Base-by-base conservation (phyloP, 37 sponge, comb jelly and placozoan genomes). In the Bolinopsis microptera region DNA sequence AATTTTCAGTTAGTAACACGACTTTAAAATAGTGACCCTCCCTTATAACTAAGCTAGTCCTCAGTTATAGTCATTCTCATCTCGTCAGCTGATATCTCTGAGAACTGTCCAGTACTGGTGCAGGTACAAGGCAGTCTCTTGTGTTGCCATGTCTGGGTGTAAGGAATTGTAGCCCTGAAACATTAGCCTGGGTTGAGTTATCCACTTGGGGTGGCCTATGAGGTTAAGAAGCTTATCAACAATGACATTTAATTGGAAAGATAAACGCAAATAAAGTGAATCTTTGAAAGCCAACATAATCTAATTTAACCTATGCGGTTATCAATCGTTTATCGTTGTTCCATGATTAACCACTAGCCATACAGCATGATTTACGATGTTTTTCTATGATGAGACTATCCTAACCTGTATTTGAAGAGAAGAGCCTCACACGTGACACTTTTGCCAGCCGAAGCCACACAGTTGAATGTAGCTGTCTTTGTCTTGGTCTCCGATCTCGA, bases 321-420 rank as follows among this genome's bases (percentile, higher is more conserved):
- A n/a, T n/a, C n/a, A n/a, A n/a, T n/a, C n/a, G n/a, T n/a, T n/a
- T n/a, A n/a, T n/a, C n/a, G n/a, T n/a, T n/a, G n/a, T n/a, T n/a
- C n/a, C n/a, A n/a, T n/a, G n/a, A n/a, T n/a, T n/a, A n/a, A n/a
- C n/a, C n/a, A n/a, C n/a, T n/a, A n/a, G n/a, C n/a, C n/a, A n/a
- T n/a, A n/a, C n/a, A n/a, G n/a, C n/a, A n/a, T n/a, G n/a, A n/a
- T n/a, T n/a, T n/a, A n/a, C n/a, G n/a, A n/a, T n/a, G n/a, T n/a
- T n/a, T n/a, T n/a, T 67, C 68, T 22, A 18, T 67, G 68, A 67
- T 18, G 68, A 67, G 13, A 18, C 13, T 67, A 25, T 3, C 23
- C 74, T 80, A 2, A 80, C 38, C 35, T 32, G 83, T 80, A 80
- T 80, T 35, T 32, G 38, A 80, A 80, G 38, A 80, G 83, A 22